Percentiles rank a stretch among this genome's conserved stretches.
Conservation (phyloP, 2,888 invertebrate species). For the Athrips mouffetella region DNA sequence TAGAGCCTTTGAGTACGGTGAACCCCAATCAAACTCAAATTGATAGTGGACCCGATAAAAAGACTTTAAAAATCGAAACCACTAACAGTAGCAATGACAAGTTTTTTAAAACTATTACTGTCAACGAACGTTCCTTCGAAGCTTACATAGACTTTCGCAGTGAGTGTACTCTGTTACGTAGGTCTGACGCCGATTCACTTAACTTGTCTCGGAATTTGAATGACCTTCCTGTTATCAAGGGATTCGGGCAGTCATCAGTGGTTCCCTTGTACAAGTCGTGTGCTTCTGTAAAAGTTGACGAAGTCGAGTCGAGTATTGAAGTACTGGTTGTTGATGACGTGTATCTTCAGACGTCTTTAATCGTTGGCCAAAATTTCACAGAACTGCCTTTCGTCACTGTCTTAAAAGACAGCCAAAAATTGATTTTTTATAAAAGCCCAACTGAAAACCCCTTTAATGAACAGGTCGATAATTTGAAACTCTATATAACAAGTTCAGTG, state of each 20-base stretch:
- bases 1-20: constrained; percentile 9
- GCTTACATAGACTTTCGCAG: constrained; percentile 24
- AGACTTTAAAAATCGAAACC: constrained; percentile 6
- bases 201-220: constrained; percentile 9
- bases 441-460: not conserved
- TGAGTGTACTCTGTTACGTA: constrained; percentile 20
- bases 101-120: constrained; percentile 15
- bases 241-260: constrained; percentile 22
- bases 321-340: constrained; percentile 16
- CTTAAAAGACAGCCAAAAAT: constrained; percentile 15
- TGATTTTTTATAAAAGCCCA: constrained; percentile 23
- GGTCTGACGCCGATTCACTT: constrained; percentile 15
- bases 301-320: constrained; percentile 14
- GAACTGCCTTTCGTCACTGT: constrained; percentile 17
- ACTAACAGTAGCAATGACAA: constrained; percentile 17
- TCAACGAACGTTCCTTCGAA: constrained; percentile 10
- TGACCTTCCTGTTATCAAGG: constrained; percentile 19
- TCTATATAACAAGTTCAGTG: not conserved
- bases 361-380: constrained; percentile 22
- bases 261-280: constrained; percentile 17
- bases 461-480: not conserved
- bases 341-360: constrained; percentile 10
- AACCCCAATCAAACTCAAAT: not conserved
- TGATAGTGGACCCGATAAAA: constrained; percentile 8
- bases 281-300: constrained; percentile 19